phyloP scores from a whole-genome alignment of 2,888 invertebrate species.

The Stenurella melanura region DNA sequence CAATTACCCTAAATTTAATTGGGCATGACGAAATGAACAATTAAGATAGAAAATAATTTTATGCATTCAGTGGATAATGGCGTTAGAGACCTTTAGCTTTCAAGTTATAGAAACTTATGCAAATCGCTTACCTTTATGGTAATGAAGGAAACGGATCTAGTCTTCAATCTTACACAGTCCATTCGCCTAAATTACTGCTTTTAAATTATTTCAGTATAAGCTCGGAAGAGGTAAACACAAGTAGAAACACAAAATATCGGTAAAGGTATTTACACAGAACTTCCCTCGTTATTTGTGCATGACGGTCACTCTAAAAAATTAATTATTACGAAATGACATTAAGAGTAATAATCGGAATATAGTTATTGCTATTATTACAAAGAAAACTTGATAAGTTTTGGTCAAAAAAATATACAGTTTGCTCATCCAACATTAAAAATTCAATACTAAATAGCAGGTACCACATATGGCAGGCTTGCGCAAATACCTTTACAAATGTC shows the following conservation, averaged over 20 bases:
- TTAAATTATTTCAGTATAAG: not conserved
- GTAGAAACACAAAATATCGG: not conserved
- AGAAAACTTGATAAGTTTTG: too few relatives aligned
- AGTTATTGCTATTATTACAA: too few relatives aligned
- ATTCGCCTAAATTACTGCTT: not conserved
- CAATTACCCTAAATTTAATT: constrained; percentile 15
- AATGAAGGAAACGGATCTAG: constrained; percentile 9
- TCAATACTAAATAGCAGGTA: too few relatives aligned
- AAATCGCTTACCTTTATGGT: constrained; percentile 14
- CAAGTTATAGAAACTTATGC: constrained; percentile 12
- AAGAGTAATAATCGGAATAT: too few relatives aligned
- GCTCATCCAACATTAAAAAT: too few relatives aligned
- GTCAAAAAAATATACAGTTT: too few relatives aligned
- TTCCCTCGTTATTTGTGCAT: too few relatives aligned
- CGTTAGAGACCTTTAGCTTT: not conserved
- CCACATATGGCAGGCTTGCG: too few relatives aligned
- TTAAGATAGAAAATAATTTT: constrained; percentile 17
- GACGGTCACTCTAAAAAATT: too few relatives aligned
- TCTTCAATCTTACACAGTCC: not conserved
- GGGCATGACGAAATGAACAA: constrained; percentile 12
- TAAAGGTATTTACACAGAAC: too few relatives aligned
- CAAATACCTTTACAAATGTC: too few relatives aligned
- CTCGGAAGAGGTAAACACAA: not conserved
- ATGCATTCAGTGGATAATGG: not conserved
- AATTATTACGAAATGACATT: too few relatives aligned